phyloP scores from a whole-genome alignment of 1,140 invertebrate species.

The Meloidogyne floridensis region DNA sequence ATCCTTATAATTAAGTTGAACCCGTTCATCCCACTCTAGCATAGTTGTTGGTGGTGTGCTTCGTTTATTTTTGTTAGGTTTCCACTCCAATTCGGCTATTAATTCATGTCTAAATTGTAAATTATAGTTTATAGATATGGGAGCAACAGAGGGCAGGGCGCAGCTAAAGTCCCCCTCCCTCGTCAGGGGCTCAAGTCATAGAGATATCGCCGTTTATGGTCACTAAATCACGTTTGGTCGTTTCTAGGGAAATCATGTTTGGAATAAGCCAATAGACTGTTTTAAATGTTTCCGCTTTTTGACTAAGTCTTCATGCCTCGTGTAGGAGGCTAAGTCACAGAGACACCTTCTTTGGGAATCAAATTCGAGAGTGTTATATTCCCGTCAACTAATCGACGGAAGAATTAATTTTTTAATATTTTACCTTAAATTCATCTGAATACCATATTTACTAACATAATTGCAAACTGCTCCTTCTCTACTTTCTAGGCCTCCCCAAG shows the following conservation, averaged over 20 bases:
- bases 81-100: constrained; percentile 9
- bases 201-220: too few species aligned
- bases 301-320: too few species aligned
- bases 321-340: not conserved
- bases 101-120: not conserved
- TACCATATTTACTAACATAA: constrained; percentile 39
- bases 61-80: constrained; percentile 6
- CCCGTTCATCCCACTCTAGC: not conserved
- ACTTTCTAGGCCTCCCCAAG: not conserved
- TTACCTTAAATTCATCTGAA: constrained; percentile 45
- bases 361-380: not conserved
- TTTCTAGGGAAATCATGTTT: too few species aligned
- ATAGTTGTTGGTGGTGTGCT: not conserved
- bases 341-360: too few species aligned
- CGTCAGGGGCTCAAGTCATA: too few species aligned
- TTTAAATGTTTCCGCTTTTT: too few species aligned
- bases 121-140: not conserved
- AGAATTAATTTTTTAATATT: not conserved
- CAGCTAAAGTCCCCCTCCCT: too few species aligned
- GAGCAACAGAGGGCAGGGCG: too few species aligned
- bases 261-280: too few species aligned
- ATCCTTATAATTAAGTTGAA: not conserved
- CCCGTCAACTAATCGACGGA: not conserved
- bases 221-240: too few species aligned
- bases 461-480: constrained; percentile 15